A percentile compares a stretch with the other conserved stretches of the same genome.
Evolutionary conservation across 2,113 vertebrate genomes (phyloP).

Genomic region (western clawed frog (Xenopus tropicalis)): DNA sequence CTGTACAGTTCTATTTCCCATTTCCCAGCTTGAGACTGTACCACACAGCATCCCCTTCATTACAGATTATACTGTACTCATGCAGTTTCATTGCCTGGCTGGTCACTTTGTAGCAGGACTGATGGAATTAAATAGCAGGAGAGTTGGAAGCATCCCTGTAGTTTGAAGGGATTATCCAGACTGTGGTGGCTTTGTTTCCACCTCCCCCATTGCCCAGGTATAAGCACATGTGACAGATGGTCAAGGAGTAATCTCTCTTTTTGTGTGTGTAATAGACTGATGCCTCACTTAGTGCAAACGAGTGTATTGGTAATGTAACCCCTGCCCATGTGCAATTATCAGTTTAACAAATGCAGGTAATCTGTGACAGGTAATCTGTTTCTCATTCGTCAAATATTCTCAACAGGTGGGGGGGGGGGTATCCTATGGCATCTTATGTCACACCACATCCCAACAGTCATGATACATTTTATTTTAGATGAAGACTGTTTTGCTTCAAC

Average conservation of each 20-base stretch:
- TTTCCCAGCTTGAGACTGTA: too few species aligned
- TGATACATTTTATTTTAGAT: background rate
- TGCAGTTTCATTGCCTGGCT: conserved; percentile 56
- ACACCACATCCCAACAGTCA: background rate
- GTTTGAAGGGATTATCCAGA: conserved; percentile 51
- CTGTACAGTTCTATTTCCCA: too few species aligned
- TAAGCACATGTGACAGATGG: conserved; percentile 56
- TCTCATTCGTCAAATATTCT: conserved; percentile 6
- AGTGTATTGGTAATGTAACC: conserved; percentile 20
- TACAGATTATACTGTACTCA: conserved; percentile 28
- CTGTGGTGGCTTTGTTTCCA: conserved; percentile 35
- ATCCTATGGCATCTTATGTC: conserved; percentile 28
- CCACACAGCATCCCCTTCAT: too few species aligned
- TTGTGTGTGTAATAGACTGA: conserved; percentile 46
- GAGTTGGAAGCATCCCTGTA: conserved; percentile 44
- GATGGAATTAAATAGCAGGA: conserved; percentile 55
- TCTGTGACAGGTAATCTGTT: conserved; percentile 24
- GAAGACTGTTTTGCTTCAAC: background rate
- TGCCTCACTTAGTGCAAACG: conserved; percentile 42
- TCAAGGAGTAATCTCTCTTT: conserved; percentile 46
- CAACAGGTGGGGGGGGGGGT: conserved; percentile 22
- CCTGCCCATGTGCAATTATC: conserved; percentile 38
- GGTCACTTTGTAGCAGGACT: conserved; percentile 53
- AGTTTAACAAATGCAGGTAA: conserved; percentile 35
- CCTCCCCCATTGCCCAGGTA: conserved; percentile 53